These are phyloP conservation scores for Trichoplusia ni DNA, from an alignment of 1,140 invertebrate genomes.

Conservation along the genomic window DNA sequence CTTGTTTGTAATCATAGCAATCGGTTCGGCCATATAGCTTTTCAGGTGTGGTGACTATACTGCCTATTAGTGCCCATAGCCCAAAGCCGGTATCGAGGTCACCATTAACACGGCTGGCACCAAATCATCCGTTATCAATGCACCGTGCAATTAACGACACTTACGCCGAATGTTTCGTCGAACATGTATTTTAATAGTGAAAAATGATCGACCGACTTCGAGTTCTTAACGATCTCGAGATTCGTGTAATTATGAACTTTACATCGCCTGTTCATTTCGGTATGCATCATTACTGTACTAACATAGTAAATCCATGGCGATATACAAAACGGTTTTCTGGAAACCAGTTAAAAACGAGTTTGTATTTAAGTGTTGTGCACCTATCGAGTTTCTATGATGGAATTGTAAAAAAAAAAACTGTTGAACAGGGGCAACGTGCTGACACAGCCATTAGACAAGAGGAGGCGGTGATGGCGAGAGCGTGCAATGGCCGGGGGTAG, in stretches of 20 bases:
- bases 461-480: conserved; percentile 43
- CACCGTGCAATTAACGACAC: conserved; percentile 58
- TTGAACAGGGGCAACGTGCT: conserved; percentile 37
- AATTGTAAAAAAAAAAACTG: conserved; percentile 3
- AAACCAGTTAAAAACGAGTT: conserved; percentile 40
- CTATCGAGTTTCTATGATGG: background rate
- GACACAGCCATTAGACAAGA: conserved; percentile 46
- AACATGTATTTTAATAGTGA: conserved; percentile 66
- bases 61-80: conserved; percentile 9
- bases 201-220: conserved; percentile 59
- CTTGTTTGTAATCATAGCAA: conserved; percentile 12
- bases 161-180: conserved; percentile 50
- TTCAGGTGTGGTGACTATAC: conserved; percentile 11
- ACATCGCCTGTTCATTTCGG: conserved; percentile 59
- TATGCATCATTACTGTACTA: conserved; percentile 55
- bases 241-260: conserved; percentile 69
- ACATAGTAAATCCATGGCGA: conserved; percentile 54
- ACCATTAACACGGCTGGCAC: conserved; percentile 33
- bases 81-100: conserved; percentile 2
- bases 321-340: conserved; percentile 49
- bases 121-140: conserved; percentile 64
- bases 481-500: conserved; percentile 53
- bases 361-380: background rate
- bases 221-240: conserved; percentile 53
- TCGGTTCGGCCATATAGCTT: conserved; percentile 6